These are phyloP conservation scores for Drosophila erecta DNA, from an alignment of 1,140 invertebrate species.

Conservation along the genomic window DNA sequence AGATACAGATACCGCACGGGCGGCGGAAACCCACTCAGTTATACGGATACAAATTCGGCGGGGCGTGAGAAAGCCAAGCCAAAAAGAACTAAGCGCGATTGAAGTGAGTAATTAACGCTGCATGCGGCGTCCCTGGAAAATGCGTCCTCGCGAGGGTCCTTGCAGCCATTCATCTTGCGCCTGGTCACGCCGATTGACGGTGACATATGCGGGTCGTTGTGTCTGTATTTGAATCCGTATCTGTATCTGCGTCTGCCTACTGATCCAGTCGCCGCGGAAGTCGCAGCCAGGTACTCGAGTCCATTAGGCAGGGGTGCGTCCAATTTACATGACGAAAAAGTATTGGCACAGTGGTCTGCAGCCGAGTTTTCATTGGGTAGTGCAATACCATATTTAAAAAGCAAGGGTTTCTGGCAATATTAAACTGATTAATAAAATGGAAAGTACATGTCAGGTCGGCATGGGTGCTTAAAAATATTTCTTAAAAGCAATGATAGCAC, in stretches of 20 bases:
- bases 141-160: slow-evolving; percentile 67
- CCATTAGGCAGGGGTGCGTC: slow-evolving; percentile 68
- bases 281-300: slow-evolving; percentile 47
- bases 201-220: slow-evolving; percentile 78
- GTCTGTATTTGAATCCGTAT: slow-evolving; percentile 38
- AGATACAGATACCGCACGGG: slow-evolving; percentile 50
- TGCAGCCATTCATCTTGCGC: slow-evolving; percentile 37
- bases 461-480: too few relatives aligned
- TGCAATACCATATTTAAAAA: not conserved
- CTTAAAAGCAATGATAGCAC: too few relatives aligned
- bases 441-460: too few relatives aligned
- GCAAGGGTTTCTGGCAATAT: too few relatives aligned
- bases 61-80: slow-evolving; percentile 70
- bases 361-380: not conserved
- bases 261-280: slow-evolving; percentile 35
- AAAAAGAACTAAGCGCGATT: slow-evolving; percentile 50
- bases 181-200: slow-evolving; percentile 61
- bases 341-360: slow-evolving; percentile 16
- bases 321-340: slow-evolving; percentile 64
- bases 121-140: slow-evolving; percentile 60
- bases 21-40: slow-evolving; percentile 13
- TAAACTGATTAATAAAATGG: too few relatives aligned
- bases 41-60: slow-evolving; percentile 56
- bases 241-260: slow-evolving; percentile 20
- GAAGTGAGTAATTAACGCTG: slow-evolving; percentile 81